Evolutionary conservation across 2,888 invertebrate species (phyloP).

Genomic region (Deladenus siricidicola): DNA sequence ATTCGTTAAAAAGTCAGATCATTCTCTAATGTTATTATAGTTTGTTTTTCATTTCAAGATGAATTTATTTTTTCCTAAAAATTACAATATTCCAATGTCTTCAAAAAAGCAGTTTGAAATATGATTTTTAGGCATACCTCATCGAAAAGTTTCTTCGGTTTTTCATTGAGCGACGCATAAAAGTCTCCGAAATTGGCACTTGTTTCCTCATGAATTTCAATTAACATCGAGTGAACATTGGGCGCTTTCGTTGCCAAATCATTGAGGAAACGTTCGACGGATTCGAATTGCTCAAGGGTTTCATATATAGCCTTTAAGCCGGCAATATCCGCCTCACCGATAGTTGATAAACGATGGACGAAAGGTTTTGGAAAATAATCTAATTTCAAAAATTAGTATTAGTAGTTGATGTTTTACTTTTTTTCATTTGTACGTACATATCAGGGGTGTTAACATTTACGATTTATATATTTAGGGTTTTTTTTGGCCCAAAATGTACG

Average conservation of each 20-base stretch:
- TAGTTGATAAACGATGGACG: background rate
- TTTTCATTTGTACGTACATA: no score
- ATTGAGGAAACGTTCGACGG: background rate
- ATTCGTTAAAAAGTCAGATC: no score
- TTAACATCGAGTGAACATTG: background rate
- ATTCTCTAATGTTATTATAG: no score
- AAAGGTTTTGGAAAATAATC: background rate
- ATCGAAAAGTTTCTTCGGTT: background rate
- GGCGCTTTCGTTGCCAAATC: background rate
- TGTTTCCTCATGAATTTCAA: background rate
- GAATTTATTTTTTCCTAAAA: background rate
- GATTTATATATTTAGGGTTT: no score
- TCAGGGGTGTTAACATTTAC: no score
- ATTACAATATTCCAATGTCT: no score
- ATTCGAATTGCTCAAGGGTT: background rate
- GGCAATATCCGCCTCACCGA: background rate
- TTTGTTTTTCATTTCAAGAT: no score
- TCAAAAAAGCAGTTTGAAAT: no score
- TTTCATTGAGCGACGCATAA: background rate
- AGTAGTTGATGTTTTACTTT: no score
- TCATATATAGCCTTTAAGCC: background rate
- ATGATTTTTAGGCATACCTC: background rate
- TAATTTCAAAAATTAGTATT: background rate
- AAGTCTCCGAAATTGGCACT: background rate
- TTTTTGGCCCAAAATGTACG: no score